Base-by-base conservation (phyloP, 2,113 vertebrate species). In the Hystrix brachyura region DNA sequence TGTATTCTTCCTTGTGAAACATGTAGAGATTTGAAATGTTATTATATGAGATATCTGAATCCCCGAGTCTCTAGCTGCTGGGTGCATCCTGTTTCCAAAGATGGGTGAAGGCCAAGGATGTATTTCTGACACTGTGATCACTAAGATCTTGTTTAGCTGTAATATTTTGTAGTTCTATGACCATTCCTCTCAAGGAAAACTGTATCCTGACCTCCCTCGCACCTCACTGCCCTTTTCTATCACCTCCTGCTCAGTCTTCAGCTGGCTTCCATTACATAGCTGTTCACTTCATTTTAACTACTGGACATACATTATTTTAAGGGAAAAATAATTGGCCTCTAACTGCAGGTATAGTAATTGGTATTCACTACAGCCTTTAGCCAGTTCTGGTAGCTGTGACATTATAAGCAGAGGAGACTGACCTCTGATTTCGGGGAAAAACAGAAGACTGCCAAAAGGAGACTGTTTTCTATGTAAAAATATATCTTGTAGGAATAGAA, bases 281-380 rank as follows among this genome's bases (percentile, higher is more conserved):
- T 62, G n/a, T n/a, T 51, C 21, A 87, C 83, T 93, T 95, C 92
- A 59, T 74, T 97, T 95, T 94, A 91, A 90, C 89, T 92, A 55
- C 10, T 93, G 57, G 59, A 90, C 55, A 94, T 51, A 55, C 17
- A 87, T 90, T 87, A 96, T 72, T 92, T 93, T 96, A 93, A 88
- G 94, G 74, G 65, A 92, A 82, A 95, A 85, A 97, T 97, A 97
- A 98, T 96, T 97, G 96, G 90, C 81, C 96, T 89, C 87, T 94
- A 71, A 87, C 87, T 94, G 74, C 87, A 97, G 91, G 85, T 94
- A 8, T 92, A 57, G 90, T 92, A 92, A 96, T 97, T 97, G 97
- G 87, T 87, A 92, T 97, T 96, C 60, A 21, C 64, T 85, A 15
- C 12, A 88, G 71, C 62, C 67, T 90, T 93, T 71, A 78, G 91